Conservation (phyloP, 2,888 invertebrate species). For the Macrophya annulata region DNA sequence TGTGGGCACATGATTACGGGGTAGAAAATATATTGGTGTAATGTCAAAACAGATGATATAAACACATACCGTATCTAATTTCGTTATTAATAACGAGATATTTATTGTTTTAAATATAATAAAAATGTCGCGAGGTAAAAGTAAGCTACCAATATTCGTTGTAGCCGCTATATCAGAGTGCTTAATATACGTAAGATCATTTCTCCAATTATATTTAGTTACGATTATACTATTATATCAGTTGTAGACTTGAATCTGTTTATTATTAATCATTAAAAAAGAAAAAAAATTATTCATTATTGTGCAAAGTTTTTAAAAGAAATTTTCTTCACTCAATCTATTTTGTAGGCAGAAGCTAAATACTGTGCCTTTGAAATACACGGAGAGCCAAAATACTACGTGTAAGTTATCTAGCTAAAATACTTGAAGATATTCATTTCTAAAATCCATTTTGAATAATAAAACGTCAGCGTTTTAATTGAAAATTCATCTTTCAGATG, state of each 20-base stretch:
- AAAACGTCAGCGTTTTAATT: background rate
- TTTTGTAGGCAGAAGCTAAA: slow-evolving; percentile 77
- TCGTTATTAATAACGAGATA: background rate
- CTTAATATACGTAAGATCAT: slow-evolving; percentile 74
- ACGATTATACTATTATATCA: too few species aligned
- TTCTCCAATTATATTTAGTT: background rate
- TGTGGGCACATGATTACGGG: slow-evolving; percentile 66
- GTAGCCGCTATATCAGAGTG: slow-evolving; percentile 74
- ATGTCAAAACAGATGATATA: slow-evolving; percentile 72
- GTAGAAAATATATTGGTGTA: slow-evolving; percentile 72
- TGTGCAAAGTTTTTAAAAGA: too few species aligned
- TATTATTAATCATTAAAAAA: background rate
- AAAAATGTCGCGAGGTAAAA: slow-evolving; percentile 72
- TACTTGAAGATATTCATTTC: too few species aligned
- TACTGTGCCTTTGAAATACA: slow-evolving; percentile 79
- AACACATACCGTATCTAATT: slow-evolving; percentile 59
- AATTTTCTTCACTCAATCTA: background rate
- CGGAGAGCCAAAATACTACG: slow-evolving; percentile 79
- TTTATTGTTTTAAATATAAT: slow-evolving; percentile 53
- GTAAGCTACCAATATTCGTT: slow-evolving; percentile 76
- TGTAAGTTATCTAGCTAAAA: slow-evolving; percentile 70
- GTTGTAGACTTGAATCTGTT: background rate
- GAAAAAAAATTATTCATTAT: background rate
- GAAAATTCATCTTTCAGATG: slow-evolving; percentile 72
- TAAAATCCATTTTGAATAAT: background rate